A percentile compares a stretch with the other conserved stretches of the same genome.
Evolutionary conservation across 2,797 vertebrate species (phyloP).

Genomic region (Acrossocheilus fasciatus): DNA sequence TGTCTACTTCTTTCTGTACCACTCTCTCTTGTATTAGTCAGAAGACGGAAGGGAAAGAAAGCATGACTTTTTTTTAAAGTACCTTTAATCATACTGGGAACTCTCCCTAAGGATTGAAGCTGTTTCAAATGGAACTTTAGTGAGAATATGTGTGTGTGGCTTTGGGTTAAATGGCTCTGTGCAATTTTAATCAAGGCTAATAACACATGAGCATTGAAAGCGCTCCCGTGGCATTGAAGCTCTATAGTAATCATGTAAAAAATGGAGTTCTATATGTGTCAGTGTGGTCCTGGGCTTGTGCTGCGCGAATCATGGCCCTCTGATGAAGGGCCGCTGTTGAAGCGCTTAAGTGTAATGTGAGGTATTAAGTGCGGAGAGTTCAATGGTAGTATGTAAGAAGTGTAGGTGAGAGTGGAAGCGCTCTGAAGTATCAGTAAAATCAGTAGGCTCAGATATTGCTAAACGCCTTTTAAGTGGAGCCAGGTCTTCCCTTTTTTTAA

Average conservation of each 20-base stretch:
- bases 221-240: constrained; percentile 23
- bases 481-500: background rate
- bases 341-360: constrained; percentile 23
- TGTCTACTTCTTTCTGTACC: constrained; percentile 30
- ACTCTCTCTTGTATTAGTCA: constrained; percentile 28
- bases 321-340: background rate
- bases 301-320: background rate
- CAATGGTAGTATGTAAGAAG: background rate
- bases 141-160: constrained; percentile 23
- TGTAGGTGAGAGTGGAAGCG: constrained; percentile 14
- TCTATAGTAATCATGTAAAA: constrained; percentile 40
- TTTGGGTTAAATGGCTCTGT: constrained; percentile 47
- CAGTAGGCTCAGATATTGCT: background rate
- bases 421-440: background rate
- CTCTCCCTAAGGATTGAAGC: constrained; percentile 16
- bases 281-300: constrained; percentile 27
- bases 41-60: constrained; percentile 23
- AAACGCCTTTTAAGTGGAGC: background rate
- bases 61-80: constrained; percentile 19
- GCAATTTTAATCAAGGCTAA: constrained; percentile 54
- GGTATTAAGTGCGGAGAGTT: constrained; percentile 19
- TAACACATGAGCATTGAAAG: constrained; percentile 42
- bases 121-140: constrained; percentile 28
- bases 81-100: constrained; percentile 29
- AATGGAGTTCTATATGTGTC: constrained; percentile 18